Evolutionary conservation across 2,113 vertebrate genomes (phyloP).

Genomic region (Callipepla californica): DNA sequence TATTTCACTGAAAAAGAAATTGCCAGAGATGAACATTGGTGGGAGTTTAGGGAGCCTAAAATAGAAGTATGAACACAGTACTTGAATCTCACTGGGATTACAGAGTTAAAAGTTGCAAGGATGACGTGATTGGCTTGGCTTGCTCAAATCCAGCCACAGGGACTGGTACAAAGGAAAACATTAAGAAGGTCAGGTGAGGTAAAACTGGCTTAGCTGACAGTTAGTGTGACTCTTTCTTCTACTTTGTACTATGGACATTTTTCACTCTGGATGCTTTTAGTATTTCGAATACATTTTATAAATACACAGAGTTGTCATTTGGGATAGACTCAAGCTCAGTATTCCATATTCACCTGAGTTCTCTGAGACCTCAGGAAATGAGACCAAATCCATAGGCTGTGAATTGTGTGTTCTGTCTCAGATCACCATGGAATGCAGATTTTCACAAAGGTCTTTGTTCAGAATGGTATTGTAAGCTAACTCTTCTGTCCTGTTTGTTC

Average conservation of each 20-base stretch:
- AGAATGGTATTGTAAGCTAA: not conserved
- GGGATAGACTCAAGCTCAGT: not conserved
- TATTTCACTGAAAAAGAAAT: not conserved
- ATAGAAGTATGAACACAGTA: fast-evolving
- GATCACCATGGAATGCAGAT: not conserved
- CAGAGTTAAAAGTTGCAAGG: not conserved
- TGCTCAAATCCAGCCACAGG: not conserved
- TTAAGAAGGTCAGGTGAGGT: not conserved
- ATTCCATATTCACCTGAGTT: not conserved
- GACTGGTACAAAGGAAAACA: not conserved
- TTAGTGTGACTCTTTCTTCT: not conserved
- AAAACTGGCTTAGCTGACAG: not conserved
- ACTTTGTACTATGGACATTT: not conserved
- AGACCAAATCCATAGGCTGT: not conserved
- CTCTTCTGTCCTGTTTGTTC: not conserved
- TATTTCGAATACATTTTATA: not conserved
- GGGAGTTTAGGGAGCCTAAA: not conserved
- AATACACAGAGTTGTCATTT: not conserved
- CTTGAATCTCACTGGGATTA: not conserved
- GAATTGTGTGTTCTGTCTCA: not conserved
- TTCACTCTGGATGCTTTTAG: not conserved
- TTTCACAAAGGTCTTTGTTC: not conserved
- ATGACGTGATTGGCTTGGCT: not conserved
- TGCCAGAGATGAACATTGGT: not conserved
- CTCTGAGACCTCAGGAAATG: not conserved